Base-by-base conservation (phyloP, 2,113 vertebrate genomes). In the Calypte anna region DNA sequence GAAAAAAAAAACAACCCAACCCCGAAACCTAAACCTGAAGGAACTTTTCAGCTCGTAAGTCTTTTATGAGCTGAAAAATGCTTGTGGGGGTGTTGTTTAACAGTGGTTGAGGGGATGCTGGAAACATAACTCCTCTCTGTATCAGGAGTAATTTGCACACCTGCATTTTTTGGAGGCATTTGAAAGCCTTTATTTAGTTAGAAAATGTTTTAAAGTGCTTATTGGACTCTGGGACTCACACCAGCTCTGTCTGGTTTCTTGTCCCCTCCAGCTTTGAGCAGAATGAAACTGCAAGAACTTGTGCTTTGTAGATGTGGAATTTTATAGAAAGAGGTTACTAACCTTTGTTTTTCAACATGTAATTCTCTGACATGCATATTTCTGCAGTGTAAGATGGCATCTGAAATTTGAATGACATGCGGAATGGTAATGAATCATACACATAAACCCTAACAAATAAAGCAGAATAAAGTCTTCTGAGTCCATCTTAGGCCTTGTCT, bases 31-130 rank as follows among this genome's bases (percentile, higher is more conserved):
- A 76, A 96, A 93, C 66, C 83, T 96, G 80, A 96, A 96, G 95
- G 91, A 98, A 96, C 96, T 96, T 96, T 96, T 96, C 93, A 97
- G 95, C 94, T 96, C 97, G 97, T 97, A 97, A 98, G 97, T 51
- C 2, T 96, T 98, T 98, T 97, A 98, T 96, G 96, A 97, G 95
- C 95, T 97, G 95, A 97, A 96, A 98, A 98, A 97, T 95, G 94
- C 95, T 95, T 82, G 77, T 89, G 92, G 94, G 92, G 81, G 63
- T 93, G 90, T 93, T 95, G 80, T 96, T 98, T 97, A 96, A 97
- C 79, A 85, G 91, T 83, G 76, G 91, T 85, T 94, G 86, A 89
- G 61, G 82, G 94, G 86, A 92, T 97, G 93, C 96, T 97, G 92
- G 95, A 97, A 98, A 94, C 82, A 93, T 74, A 88, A 96, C 68